Evolutionary conservation across 2,113 vertebrate species (phyloP).

Genomic region (Pterocles burchelli): DNA sequence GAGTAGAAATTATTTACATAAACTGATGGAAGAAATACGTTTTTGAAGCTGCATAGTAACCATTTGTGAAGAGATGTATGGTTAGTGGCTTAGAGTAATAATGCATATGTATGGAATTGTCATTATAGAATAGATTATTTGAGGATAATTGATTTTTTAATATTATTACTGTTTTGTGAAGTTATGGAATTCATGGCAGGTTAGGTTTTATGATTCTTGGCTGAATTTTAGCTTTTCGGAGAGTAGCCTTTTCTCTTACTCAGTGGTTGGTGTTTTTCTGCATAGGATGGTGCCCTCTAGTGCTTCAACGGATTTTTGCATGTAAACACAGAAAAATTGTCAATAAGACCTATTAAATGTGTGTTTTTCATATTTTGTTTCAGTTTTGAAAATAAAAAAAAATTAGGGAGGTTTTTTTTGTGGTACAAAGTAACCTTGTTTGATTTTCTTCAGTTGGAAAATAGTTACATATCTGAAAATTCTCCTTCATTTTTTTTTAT

Average conservation of each 20-base stretch:
- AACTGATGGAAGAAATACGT: background rate
- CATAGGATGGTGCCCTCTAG: constrained; percentile 49
- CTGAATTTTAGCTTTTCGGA: background rate
- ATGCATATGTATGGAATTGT: background rate
- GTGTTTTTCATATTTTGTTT: background rate
- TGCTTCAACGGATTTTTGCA: background rate
- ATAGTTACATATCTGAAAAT: background rate
- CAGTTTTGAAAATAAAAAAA: background rate
- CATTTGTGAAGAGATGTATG: background rate
- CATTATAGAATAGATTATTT: background rate
- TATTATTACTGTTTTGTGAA: background rate
- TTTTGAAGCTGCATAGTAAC: background rate
- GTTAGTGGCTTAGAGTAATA: background rate
- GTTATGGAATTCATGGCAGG: background rate
- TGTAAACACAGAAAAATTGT: background rate
- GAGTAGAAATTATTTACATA: background rate
- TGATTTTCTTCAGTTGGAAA: background rate
- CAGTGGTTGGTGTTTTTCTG: background rate
- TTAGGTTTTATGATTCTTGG: background rate
- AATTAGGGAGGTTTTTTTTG: background rate
- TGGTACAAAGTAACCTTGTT: background rate
- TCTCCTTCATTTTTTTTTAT: background rate
- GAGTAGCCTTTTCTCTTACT: background rate
- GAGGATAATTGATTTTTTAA: background rate
- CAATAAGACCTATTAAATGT: background rate